Base-by-base conservation (phyloP, 1,140 invertebrate genomes). In the Adoxophyes honmai region DNA sequence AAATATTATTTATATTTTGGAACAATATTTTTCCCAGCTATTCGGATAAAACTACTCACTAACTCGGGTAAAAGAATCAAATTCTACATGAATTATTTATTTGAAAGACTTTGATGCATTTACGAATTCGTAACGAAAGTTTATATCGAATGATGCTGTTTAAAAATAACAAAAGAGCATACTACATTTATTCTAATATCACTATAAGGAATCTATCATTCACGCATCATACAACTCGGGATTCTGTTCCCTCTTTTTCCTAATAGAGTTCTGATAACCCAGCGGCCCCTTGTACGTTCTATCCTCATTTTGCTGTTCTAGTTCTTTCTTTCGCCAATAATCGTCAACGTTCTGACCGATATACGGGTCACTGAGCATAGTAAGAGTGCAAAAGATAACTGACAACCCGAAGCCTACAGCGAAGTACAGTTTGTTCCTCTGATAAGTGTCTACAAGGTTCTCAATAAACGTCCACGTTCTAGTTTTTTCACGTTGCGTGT, bases 161-260 rank as follows among this genome's bases (percentile, higher is more conserved):
- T 28, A 28, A 28, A 28, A 28, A 28, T 28, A 28, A 28, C 6
- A 28, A 28, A 28, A 28, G 21, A 28, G 21, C 21, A 28, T 28
- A 28, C n/a, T n/a, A 28, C 21, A 28, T 28, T 28, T 28, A 28
- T 28, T 3, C 21, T 28, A 28, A 28, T 28, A 28, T 28, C 21
- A 28, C 21, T 28, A 28, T 6, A 28, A 28, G 21, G 21, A 28
- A 28, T 38, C 16, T 51, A 34, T 34, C 44, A 52, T 58, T 79
- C 57, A 84, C 15, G 71, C 80, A 1, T 88, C 76, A 77, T 83
- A 86, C 48, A 86, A 70, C 39, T 88, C 67, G 16, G 82, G 81
- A 52, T 83, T 62, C 16, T 71, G 16, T 42, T 88, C 76, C 34
- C 18, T 79, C 28, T 75, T 37, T 37, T 56, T 75, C n/a, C 74